Percentiles rank a stretch among this genome's conserved stretches.
Evolutionary conservation across 2,113 vertebrate genomes (phyloP).

Genomic region (Oreamnos americanus): DNA sequence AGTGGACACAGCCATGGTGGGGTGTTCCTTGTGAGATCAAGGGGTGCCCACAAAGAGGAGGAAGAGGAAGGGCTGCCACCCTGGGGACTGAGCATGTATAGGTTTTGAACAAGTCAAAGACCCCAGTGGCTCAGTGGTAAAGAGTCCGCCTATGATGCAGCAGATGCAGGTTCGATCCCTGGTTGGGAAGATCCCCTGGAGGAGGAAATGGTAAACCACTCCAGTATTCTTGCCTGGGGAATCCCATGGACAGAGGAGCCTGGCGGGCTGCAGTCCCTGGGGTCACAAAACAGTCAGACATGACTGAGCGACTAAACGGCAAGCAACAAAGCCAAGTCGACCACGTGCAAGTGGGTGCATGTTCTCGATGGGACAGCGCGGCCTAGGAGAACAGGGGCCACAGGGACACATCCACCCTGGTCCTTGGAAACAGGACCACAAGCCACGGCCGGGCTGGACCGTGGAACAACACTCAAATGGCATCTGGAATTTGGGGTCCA

Average conservation of each 20-base stretch:
- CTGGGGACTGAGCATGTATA: rapidly evolving
- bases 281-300: neutral
- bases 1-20: rapidly evolving
- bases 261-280: neutral
- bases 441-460: rapidly evolving
- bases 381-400: neutral
- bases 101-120: neutral
- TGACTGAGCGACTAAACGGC: neutral
- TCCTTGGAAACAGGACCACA: neutral
- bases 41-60: too few relatives aligned
- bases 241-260: neutral
- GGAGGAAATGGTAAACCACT: neutral
- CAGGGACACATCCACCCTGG: neutral
- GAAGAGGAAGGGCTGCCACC: neutral
- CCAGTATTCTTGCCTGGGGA: neutral
- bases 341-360: neutral
- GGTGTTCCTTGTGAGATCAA: neutral
- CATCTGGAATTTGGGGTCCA: rapidly evolving
- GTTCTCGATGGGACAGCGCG: neutral
- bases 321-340: neutral
- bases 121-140: neutral
- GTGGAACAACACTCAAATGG: rapidly evolving
- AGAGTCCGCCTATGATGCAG: neutral
- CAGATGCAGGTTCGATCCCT: neutral
- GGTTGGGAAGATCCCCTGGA: neutral